Base-by-base conservation (phyloP, 2,888 invertebrate species). In the Ferdinandea cuprea region DNA sequence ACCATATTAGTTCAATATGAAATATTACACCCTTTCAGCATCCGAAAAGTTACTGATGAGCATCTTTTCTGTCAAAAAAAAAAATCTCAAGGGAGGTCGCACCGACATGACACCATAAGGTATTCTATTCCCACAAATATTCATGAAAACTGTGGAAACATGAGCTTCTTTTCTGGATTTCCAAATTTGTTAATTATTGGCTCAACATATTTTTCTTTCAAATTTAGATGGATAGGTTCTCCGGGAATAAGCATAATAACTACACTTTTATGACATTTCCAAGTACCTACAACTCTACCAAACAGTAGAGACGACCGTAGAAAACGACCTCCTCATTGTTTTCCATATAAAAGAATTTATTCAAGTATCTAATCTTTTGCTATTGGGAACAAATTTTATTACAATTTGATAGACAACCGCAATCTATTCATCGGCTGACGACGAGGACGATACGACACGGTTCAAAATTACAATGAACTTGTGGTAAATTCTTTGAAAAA, bases 221-320 rank as follows among this genome's bases (percentile, higher is more conserved):
- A 58, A 69, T 65, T 50, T 54, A 50, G 63, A 69, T 65, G 58
- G 50, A 80, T 80, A 8, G 44, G 7, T 15, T 50, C 56, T 44
- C 63, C 68, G 35, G 17, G 63, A 74, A 76, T 58, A 76, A 42
- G 13, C 37, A n/a, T n/a, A n/a, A 25, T 25, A 25, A 32, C 13
- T 66, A 13, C 15, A 63, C n/a, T 80, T 80, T 80, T 76, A 80
- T 81, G 80, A 58, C 50, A 63, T 76, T 81, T 81, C 76, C 69
- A 58, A 69, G 80, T 74, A 74, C n/a, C n/a, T n/a, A n/a, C n/a
- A 25, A 50, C 21, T 32, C n/a, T n/a, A n/a, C n/a, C n/a, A n/a
- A n/a, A n/a, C n/a, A n/a, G n/a, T n/a, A n/a, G n/a, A 25, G 25
- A 25, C 35, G n/a, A 50, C 1, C 15, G n/a, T n/a, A n/a, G n/a